Base-by-base conservation (phyloP, 2,113 vertebrate genomes). In the Microcebus murinus region DNA sequence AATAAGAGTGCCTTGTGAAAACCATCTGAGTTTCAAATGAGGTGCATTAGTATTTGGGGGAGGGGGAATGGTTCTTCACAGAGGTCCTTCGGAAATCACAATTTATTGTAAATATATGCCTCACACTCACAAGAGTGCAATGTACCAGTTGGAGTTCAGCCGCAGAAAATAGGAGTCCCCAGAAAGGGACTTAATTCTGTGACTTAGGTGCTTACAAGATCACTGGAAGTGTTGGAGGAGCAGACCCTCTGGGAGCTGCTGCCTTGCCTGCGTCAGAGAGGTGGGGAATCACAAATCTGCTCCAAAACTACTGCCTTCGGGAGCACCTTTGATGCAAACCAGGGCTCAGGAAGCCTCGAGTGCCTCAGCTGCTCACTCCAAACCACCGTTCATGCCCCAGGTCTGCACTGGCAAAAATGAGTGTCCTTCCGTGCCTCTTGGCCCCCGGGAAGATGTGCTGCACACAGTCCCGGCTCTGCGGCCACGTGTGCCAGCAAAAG, bases 11-110 rank as follows among this genome's bases (percentile, higher is more conserved):
- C 2, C 21, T 21, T 63, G 23, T 92, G 73, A 68, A 93, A 95
- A 88, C 67, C 18, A 59, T 87, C 85, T 92, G n/a, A 74, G 74
- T 87, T 97, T 81, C 65, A 94, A 67, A 91, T 81, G 45, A 39
- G 18, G 4, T 73, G 36, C 52, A 45, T 92, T 59, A 55, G 20
- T 59, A 84, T 84, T 94, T 76, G 71, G n/a, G n/a, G 25, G 76
- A 34, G 76, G 87, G 8, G 6, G 34, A 50, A 25, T 9, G 13
- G 10, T 20, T 90, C 42, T 68, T 90, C 6, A 48, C 63, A 52
- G 48, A 65, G 39, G 70, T 88, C 21, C 70, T 87, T 55, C 65
- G 42, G 73, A 67, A 65, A 8, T 61, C 27, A 39, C 80, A 61
- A 73, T 31, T 87, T 73, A 70, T 34, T 45, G 39, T 77, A 87